A percentile compares a stretch with the other conserved stretches of the same genome.
Conservation (phyloP, 2,888 invertebrate species). For the Acholoe squamosa region DNA sequence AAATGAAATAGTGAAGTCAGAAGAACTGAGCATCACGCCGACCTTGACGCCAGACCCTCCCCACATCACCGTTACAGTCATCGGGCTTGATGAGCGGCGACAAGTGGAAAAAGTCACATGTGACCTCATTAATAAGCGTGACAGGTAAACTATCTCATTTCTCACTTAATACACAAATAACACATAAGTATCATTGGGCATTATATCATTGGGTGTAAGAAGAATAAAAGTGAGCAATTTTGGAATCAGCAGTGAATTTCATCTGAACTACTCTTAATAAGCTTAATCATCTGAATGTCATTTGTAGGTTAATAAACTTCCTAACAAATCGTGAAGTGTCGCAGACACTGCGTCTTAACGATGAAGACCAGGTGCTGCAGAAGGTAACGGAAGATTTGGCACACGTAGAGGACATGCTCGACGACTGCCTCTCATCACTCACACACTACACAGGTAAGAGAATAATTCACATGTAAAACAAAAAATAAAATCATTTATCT, state of each 20-base stretch:
- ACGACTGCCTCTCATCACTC: constrained; percentile 80
- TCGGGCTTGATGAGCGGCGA: constrained; percentile 81
- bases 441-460: constrained; percentile 80
- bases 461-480: no score
- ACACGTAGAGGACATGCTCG: constrained; percentile 80
- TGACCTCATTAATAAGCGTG: constrained; percentile 82
- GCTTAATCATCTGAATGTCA: background rate
- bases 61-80: constrained; percentile 79
- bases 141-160: constrained; percentile 74
- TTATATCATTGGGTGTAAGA: no score
- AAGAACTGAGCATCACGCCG: constrained; percentile 78
- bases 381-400: constrained; percentile 75
- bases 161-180: no score
- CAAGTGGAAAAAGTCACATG: constrained; percentile 82
- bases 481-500: no score
- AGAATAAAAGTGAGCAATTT: no score
- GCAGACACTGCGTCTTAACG: constrained; percentile 54
- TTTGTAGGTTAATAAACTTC: constrained; percentile 66
- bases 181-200: no score
- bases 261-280: no score
- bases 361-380: constrained; percentile 64
- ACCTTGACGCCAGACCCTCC: constrained; percentile 81
- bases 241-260: no score
- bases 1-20: constrained; percentile 80
- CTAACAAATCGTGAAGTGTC: constrained; percentile 62